Base-by-base conservation (phyloP, 1,140 invertebrate genomes). In the Nymphalis io region DNA sequence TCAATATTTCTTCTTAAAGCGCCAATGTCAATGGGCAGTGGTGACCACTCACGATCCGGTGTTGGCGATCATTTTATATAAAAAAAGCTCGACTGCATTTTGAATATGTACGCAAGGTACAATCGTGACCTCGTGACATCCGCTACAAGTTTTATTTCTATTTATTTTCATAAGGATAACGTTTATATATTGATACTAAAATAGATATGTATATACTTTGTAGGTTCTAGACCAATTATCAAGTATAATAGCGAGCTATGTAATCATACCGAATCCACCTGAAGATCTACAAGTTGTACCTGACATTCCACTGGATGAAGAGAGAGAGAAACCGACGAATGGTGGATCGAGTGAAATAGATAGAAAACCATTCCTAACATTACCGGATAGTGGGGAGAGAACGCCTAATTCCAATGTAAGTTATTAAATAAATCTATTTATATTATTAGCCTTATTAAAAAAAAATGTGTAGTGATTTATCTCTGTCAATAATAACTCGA, bases 201-300 rank as follows among this genome's bases (percentile, higher is more conserved):
- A 8, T 33, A 8, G 6, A 8, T 33, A 33, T 33, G 20, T 18
- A 1, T 20, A 11, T 51, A 3, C 2, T 11, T 55, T 55, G 1
- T 27, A 92, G 92, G 92, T 92, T 6, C 66, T 91, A 68, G 92
- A 92, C 60, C 89, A 91, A 68, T 74, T 92, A 16, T 91, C 92
- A 6, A 84, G 81, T 44, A 92, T 92, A 73, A 91, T 92, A 81
- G 87, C 85, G 1, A 80, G 80, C 20, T 92, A 91, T 53, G 83
- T 90, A 18, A 73, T 80, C 0, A 60, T 88, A 13, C 86, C 85
- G 1, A 88, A 89, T 21, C 83, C 90, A 11, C 80, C 83, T 0
- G 91, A 92, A 63, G 90, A 92, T 5, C 66, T 92, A 11, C 90
- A 92, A 73, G 92, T 92, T 10, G 92, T 92, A 3, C 92, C 92